Percentiles rank a stretch among this genome's conserved stretches.
These are phyloP conservation scores for Scyliorhinus canicula DNA, from an alignment of 2,797 vertebrate species.

Conservation along the genomic window DNA sequence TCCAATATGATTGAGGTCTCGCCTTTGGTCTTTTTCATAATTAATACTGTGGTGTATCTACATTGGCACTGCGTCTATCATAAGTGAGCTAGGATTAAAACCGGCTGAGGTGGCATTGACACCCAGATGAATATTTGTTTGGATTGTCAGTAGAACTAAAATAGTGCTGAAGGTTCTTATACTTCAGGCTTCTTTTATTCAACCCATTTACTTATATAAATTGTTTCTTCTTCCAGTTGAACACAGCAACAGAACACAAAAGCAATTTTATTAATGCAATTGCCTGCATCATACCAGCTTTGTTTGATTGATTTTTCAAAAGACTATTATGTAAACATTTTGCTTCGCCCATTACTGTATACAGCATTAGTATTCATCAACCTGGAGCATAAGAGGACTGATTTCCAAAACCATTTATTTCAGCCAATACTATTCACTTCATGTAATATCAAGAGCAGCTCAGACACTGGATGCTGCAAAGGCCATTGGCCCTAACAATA, in stretches of 20 bases:
- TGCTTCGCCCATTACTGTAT: not conserved
- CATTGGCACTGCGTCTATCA: not conserved
- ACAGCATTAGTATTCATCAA: constrained; percentile 5
- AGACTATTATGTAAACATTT: constrained; percentile 2
- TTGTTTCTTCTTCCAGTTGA: not conserved
- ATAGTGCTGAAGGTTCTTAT: not conserved
- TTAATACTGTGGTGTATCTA: not conserved
- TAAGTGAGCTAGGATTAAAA: not conserved
- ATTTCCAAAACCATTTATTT: not conserved
- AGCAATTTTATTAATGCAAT: not conserved
- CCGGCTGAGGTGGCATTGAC: not conserved
- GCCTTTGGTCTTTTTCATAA: not conserved
- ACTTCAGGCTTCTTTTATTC: not conserved
- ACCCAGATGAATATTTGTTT: not conserved
- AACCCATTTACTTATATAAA: not conserved
- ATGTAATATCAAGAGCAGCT: too few relatives aligned
- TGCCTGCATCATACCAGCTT: not conserved
- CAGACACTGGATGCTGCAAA: too few relatives aligned
- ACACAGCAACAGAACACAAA: not conserved
- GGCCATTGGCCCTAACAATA: too few relatives aligned
- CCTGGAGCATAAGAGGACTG: not conserved
- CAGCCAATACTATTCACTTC: too few relatives aligned
- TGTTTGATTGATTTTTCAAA: constrained; percentile 27
- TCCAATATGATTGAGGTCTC: not conserved
- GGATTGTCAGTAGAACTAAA: not conserved